Conservation (phyloP, 2,888 invertebrate species). For the Herminia tarsipennalis region DNA sequence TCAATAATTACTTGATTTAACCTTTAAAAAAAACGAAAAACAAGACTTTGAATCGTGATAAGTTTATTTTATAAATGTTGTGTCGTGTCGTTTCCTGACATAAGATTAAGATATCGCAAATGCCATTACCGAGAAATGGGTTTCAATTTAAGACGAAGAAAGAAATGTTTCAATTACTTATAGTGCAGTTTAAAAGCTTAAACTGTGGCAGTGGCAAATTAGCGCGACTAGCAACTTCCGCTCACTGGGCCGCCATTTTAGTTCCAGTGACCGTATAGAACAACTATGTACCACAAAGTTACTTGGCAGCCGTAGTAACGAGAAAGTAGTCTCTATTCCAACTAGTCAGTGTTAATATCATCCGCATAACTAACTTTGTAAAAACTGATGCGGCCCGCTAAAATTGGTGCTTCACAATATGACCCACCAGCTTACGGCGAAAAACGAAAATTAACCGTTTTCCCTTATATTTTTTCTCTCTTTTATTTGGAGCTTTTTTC, state of each 20-base stretch:
- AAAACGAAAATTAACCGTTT: not conserved
- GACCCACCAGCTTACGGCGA: not conserved
- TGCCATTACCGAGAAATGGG: no score
- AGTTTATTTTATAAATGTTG: no score
- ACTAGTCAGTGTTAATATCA: not conserved
- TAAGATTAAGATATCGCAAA: no score
- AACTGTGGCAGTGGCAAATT: constrained; percentile 24
- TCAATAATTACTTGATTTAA: no score
- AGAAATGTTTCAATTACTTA: no score
- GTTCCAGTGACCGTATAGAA: constrained; percentile 15
- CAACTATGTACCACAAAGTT: not conserved
- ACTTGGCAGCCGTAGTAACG: not conserved
- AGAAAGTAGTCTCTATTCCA: constrained; percentile 6
- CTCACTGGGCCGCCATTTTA: constrained; percentile 26
- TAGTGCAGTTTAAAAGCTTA: no score
- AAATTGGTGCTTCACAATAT: constrained; percentile 9
- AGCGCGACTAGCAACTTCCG: constrained; percentile 38
- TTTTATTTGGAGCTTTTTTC: not conserved
- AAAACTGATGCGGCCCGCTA: not conserved
- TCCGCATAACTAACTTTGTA: not conserved
- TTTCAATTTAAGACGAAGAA: no score
- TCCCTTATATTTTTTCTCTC: not conserved
- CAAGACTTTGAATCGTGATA: no score
- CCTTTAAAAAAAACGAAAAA: no score
- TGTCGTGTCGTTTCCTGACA: no score